A percentile compares a stretch with the other conserved stretches of the same genome.
These are phyloP conservation scores for Ochotona curzoniae DNA, from an alignment of 2,113 vertebrate genomes.

Conservation along the genomic window DNA sequence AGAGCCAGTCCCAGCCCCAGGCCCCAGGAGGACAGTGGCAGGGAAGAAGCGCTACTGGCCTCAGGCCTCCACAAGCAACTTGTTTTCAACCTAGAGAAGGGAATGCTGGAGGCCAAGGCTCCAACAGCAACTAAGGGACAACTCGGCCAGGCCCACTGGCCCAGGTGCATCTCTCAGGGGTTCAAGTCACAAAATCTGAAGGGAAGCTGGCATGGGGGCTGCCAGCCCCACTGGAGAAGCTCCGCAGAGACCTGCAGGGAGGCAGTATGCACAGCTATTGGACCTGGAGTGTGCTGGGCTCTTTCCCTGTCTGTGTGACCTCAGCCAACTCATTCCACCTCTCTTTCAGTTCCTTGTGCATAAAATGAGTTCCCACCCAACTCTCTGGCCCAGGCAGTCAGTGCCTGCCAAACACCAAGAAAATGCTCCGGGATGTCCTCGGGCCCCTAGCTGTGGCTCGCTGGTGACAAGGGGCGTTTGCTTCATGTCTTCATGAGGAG, in stretches of 20 bases:
- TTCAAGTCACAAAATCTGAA: not conserved
- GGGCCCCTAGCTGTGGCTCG: not conserved
- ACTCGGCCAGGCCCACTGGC: not conserved
- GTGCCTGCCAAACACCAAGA: not conserved
- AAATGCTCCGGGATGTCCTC: not conserved
- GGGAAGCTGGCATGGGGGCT: not conserved
- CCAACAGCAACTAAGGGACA: not conserved
- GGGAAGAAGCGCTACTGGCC: not conserved
- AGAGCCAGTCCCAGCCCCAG: conserved; percentile 39
- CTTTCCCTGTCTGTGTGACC: not conserved
- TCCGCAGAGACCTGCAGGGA: not conserved
- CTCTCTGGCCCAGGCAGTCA: not conserved
- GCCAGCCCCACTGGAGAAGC: too few species aligned
- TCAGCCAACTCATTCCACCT: not conserved
- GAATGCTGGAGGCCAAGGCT: not conserved
- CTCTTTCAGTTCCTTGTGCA: not conserved
- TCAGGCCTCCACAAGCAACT: not conserved
- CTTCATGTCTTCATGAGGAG: not conserved
- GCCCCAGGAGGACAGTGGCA: not conserved
- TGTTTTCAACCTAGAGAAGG: not conserved
- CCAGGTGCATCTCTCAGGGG: not conserved
- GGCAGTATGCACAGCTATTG: not conserved
- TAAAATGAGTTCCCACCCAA: not conserved
- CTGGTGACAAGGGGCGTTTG: not conserved
- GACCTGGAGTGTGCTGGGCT: not conserved